phyloP scores from a whole-genome alignment of 2,888 invertebrate species.

The Elmis aenea region DNA sequence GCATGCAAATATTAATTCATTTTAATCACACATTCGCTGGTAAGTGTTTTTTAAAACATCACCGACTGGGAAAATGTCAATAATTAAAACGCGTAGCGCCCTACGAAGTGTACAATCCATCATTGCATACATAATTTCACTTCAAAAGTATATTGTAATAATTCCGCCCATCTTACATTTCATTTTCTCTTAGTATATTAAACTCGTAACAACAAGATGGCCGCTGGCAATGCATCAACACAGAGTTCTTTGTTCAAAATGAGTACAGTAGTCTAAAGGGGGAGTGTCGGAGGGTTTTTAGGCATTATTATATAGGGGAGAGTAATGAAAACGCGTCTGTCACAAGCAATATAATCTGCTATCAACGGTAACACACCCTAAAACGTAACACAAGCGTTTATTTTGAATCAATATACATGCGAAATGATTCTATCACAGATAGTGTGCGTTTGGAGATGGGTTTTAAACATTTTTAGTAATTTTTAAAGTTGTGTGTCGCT shows the following conservation, averaged over 20 bases:
- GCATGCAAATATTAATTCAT: no score
- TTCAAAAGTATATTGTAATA: constrained; percentile 17
- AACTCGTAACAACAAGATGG: constrained; percentile 25
- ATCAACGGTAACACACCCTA: constrained; percentile 36
- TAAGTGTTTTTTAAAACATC: no score
- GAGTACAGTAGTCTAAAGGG: constrained; percentile 24
- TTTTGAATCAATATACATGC: constrained; percentile 23
- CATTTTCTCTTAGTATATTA: constrained; percentile 25
- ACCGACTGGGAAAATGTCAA: no score
- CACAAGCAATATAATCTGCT: constrained; percentile 40
- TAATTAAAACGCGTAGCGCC: no score
- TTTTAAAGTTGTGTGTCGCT: no score
- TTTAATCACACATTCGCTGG: no score
- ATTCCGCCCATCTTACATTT: constrained; percentile 22
- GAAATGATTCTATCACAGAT: constrained; percentile 9
- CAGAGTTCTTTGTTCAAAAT: constrained; percentile 27
- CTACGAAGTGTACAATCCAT: no score
- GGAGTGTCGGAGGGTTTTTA: constrained; percentile 30
- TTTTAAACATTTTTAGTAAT: no score
- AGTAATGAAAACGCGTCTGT: constrained; percentile 37
- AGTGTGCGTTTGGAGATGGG: no score
- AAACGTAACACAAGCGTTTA: constrained; percentile 35
- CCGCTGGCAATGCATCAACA: constrained; percentile 21
- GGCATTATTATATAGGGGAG: constrained; percentile 28
- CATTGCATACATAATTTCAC: no score